Evolutionary conservation across 2,888 invertebrate genomes (phyloP), one percentile per base, ranked within the genome.

Genomic region (Hydroisotoma schaefferi): DNA sequence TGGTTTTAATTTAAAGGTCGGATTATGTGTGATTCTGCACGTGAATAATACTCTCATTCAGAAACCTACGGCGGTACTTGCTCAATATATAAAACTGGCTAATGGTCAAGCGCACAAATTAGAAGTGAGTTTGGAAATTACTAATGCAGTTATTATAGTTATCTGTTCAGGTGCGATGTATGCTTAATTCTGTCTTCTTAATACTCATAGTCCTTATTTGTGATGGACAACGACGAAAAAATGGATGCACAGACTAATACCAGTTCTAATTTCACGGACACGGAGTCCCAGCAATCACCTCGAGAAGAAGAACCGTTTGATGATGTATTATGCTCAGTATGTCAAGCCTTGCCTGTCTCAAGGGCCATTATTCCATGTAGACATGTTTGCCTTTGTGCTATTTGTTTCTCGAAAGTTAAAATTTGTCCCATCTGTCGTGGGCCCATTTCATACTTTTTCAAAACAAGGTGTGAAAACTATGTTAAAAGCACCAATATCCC

Each of bases 51-150:
- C 85, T 43, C 84, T 87, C 64, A 90, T 90, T 77, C 84, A 86
- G 37, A 79, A 89, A 72, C 87, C 87, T 52, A 90, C 90, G 72
- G 87, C 88, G 73, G 84, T 90, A 74, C 82, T 91, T 71, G 87
- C 88, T 48, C 90, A 91, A 78, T 90, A 89, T 78, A 80, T 91
- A 64, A 90, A 91, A 76, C 89, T 90, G 77, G 87, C 87, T 49
- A 87, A 87, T 73, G 89, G 89, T 43, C 87, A 88, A 74, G 79
- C 90, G 59, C 88, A 88, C 61, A 88, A 87, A 76, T 81, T 91
- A 69, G 89, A 90, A 85, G 90, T 90, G 78, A 78, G 75, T 27
- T n/a, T n/a, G n/a, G n/a, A n/a, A n/a, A n/a, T n/a, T n/a, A n/a
- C n/a, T n/a, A n/a, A n/a, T n/a, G n/a, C n/a, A n/a, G n/a, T n/a